Conservation (phyloP, 2,797 vertebrate genomes). For the Sebastes itinus region DNA sequence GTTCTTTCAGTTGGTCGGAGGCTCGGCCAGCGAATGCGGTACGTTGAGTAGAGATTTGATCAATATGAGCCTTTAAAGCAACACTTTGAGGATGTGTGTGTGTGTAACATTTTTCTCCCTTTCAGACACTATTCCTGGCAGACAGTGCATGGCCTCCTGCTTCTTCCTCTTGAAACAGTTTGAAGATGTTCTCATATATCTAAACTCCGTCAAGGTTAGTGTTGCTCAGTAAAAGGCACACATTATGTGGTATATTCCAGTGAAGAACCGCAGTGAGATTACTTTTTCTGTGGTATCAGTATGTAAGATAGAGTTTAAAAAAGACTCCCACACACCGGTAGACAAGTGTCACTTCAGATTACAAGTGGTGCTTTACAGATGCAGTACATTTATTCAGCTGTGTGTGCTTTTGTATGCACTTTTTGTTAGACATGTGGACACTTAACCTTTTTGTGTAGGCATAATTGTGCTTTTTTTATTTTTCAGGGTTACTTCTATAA, state of each 20-base stretch:
- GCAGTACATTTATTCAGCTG: not conserved
- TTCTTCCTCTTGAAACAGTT: conserved; percentile 96
- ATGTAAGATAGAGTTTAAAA: conserved; percentile 14
- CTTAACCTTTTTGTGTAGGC: not conserved
- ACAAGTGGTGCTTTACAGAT: conserved; percentile 24
- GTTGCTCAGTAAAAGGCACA: not conserved
- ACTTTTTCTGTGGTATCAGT: not conserved
- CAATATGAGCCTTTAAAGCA: conserved; percentile 1
- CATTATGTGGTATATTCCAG: not conserved
- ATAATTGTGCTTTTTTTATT: conserved; percentile 19
- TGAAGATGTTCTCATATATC: conserved; percentile 96
- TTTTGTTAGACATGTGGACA: not conserved
- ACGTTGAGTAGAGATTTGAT: conserved; percentile 37
- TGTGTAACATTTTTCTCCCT: conserved; percentile 31
- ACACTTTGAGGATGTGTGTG: not conserved
- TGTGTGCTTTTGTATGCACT: not conserved
- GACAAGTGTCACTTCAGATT: conserved; percentile 31
- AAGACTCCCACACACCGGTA: conserved; percentile 26
- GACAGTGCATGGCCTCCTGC: conserved; percentile 98
- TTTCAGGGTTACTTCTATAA: conserved; percentile 96
- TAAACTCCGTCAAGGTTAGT: conserved; percentile 97
- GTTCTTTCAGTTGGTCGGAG: conserved; percentile 97
- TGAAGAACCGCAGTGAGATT: conserved; percentile 4
- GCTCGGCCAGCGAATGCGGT: conserved; percentile 98
- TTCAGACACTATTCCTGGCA: conserved; percentile 98